A percentile compares a stretch with the other conserved stretches of the same genome.
Conservation (phyloP, 2,888 invertebrate genomes). For the Masnerella sp. region DNA sequence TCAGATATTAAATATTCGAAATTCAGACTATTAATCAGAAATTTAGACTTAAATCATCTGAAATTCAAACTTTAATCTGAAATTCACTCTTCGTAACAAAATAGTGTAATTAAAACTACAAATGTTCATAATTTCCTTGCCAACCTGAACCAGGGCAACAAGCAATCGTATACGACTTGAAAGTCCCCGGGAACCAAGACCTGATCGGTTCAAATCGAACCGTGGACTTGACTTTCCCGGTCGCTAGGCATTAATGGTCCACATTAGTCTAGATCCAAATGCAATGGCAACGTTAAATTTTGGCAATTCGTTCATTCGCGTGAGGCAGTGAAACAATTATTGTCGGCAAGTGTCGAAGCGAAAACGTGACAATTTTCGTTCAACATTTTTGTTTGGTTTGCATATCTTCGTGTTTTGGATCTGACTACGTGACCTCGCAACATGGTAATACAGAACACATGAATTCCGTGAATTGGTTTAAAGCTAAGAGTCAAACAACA, state of each 20-base stretch:
- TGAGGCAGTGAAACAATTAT: slow-evolving; percentile 59
- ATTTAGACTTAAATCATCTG: no score
- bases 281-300: slow-evolving; percentile 4
- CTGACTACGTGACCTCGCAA: slow-evolving; percentile 27
- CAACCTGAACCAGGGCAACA: no score
- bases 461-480: slow-evolving; percentile 39
- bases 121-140: no score
- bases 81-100: no score
- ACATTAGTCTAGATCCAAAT: slow-evolving; percentile 31
- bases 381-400: background rate
- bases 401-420: no score
- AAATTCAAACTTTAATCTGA: no score
- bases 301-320: slow-evolving; percentile 26
- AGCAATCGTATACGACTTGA: slow-evolving; percentile 33
- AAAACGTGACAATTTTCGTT: slow-evolving; percentile 18
- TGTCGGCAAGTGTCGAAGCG: slow-evolving; percentile 42
- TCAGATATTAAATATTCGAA: no score
- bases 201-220: background rate
- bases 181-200: background rate
- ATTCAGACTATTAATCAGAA: no score
- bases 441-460: slow-evolving; percentile 47
- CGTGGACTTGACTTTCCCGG: background rate
- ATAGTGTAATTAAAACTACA: no score
- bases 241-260: slow-evolving; percentile 21
- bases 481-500: slow-evolving; percentile 52